These are phyloP conservation scores for Gymnorhina tibicen DNA, from an alignment of 2,113 vertebrate genomes.

Conservation along the genomic window DNA sequence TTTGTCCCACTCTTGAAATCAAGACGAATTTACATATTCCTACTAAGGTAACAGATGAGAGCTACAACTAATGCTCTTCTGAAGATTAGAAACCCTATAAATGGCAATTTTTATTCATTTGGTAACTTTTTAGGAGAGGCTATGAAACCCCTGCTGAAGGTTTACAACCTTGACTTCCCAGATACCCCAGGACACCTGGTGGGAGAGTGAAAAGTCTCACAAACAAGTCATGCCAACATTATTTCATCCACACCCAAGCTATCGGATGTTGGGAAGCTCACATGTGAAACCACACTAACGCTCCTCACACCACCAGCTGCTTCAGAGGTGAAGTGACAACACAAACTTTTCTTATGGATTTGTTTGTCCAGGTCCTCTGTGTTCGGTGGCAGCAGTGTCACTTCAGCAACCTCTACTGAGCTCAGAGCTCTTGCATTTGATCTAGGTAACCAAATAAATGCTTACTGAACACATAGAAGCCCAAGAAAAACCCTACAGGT, in stretches of 20 bases:
- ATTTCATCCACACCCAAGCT: not conserved
- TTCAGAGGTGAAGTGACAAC: not conserved
- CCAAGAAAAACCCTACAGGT: not conserved
- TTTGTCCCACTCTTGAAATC: not conserved
- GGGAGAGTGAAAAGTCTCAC: not conserved
- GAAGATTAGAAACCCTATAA: not conserved
- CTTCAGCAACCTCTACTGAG: not conserved
- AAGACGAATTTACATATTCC: not conserved
- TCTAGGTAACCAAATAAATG: not conserved
- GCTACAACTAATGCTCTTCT: not conserved
- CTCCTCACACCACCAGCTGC: not conserved
- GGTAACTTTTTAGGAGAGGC: not conserved
- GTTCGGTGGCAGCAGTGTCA: rapidly evolving
- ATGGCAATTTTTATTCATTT: not conserved
- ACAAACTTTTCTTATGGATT: rapidly evolving
- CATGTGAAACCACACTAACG: not conserved
- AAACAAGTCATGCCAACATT: not conserved
- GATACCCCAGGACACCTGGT: not conserved
- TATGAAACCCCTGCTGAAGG: not conserved
- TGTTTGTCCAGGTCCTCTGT: not conserved
- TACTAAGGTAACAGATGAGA: not conserved
- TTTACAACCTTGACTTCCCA: not conserved
- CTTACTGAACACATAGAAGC: not conserved
- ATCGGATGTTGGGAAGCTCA: not conserved
- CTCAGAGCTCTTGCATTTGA: not conserved